Conservation (phyloP, 2,113 vertebrate species). For the Procavia capensis region DNA sequence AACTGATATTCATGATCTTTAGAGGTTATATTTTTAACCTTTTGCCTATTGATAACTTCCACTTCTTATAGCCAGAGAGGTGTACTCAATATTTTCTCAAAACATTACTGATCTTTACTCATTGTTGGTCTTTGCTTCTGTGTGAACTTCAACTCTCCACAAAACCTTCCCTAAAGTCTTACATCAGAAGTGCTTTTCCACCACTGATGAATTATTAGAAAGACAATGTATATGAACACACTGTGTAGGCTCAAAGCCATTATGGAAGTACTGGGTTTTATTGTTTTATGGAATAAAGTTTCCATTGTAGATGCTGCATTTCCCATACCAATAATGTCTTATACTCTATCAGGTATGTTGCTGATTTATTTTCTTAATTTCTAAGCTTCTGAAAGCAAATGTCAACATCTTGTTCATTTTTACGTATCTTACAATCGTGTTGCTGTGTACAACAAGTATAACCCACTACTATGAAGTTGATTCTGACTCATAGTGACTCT, state of each 20-base stretch:
- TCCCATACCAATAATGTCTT: background rate
- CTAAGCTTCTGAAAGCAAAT: background rate
- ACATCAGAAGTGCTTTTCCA: background rate
- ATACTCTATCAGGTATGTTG: background rate
- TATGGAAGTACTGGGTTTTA: background rate
- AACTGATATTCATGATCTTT: background rate
- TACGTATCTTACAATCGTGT: background rate
- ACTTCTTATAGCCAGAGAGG: background rate
- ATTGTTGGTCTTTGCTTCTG: background rate
- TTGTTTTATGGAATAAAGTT: background rate
- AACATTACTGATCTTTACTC: background rate
- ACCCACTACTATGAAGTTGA: too few species aligned
- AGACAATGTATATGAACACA: background rate
- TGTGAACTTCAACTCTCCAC: background rate
- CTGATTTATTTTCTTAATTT: conserved; percentile 7
- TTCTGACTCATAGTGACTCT: too few species aligned
- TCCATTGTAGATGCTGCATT: background rate
- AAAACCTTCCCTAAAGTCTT: background rate
- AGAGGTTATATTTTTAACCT: background rate
- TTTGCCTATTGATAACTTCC: conserved; percentile 4
- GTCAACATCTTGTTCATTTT: background rate
- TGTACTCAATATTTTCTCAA: background rate
- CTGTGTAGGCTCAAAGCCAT: background rate
- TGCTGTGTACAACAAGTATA: background rate
- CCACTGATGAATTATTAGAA: background rate